Base-by-base conservation (phyloP, 2,797 vertebrate genomes). In the Morus bassanus region DNA sequence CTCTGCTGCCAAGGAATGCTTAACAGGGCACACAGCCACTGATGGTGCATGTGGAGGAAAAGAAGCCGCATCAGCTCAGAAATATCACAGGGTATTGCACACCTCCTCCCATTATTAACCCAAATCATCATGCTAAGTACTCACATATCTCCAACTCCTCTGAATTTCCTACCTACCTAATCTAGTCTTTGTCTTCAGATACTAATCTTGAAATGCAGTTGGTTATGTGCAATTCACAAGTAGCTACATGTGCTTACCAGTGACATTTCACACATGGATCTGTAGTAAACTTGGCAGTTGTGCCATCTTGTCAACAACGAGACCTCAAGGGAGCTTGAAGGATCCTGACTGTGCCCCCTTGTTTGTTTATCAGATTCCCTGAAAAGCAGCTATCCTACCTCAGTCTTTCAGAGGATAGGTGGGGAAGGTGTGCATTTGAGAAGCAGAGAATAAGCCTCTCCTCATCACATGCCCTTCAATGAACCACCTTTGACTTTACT, bases 1-100 rank as follows among this genome's bases (percentile, higher is more conserved):
- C 87, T 18, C 64, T 70, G 74, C 95, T 96, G 95, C 95, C 95
- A 96, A 96, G 74, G 86, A 97, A 96, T 89, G 78, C 56, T 85
- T 88, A 85, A 56, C 25, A 76, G 87, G 92, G 91, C 84, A 93
- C 72, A 79, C 25, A 80, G 95, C 56, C 68, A 85, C 64, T 25
- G 28, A 24, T 15, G 22, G 72, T 80, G 89, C 56, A 73, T 2
- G 2, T 2, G 2, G 56, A 89, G 79, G 73, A 91, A 84, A 95
- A 95, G 63, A 22, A 92, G 46, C 27, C 80, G 68, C 75, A 93
- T 37, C 78, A 85, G 78, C 51, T 73, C 92, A 93, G 72, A 89
- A 85, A 63, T 83, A 82, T 41, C 51, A 70, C 70, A 60, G 28
- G 21, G 33, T 51, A 46, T 35, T 61, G n/a, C 51, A 87, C 31